phyloP scores from a whole-genome alignment of 2,797 vertebrate genomes.

The Pantherophis vulpinus region DNA sequence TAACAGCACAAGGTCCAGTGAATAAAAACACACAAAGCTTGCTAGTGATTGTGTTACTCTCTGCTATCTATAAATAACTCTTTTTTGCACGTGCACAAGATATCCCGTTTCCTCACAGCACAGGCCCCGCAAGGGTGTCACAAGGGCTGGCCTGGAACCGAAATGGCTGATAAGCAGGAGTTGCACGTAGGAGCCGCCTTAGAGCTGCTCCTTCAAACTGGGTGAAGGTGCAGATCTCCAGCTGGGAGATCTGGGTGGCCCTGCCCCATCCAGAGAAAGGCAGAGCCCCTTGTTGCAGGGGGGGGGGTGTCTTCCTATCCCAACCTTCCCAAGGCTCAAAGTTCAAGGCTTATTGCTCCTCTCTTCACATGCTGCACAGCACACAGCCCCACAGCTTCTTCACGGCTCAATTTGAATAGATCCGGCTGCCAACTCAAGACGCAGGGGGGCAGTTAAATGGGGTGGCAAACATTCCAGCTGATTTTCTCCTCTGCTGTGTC shows the following conservation, averaged over 20 bases:
- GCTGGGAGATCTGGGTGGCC: rapidly evolving
- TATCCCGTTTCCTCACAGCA: not conserved
- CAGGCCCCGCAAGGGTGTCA: not conserved
- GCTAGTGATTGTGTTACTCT: not conserved
- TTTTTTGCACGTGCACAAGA: not conserved
- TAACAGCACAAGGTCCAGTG: not conserved
- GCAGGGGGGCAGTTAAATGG: not conserved
- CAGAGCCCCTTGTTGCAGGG: not conserved
- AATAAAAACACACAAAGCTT: not conserved
- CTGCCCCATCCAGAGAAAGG: not conserved
- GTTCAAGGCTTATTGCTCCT: not conserved
- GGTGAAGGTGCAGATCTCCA: not conserved
- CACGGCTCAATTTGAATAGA: not conserved
- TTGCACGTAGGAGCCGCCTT: not conserved
- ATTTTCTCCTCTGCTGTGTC: not conserved
- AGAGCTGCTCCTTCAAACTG: not conserved
- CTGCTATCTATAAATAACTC: not conserved
- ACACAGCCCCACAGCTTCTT: not conserved
- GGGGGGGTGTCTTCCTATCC: too few relatives aligned
- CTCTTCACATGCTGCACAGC: not conserved
- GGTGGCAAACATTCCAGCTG: not conserved
- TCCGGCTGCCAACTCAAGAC: not conserved
- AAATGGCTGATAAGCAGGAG: not conserved
- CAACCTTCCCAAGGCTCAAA: not conserved
- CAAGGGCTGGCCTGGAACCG: not conserved